Evolutionary conservation across 2,888 invertebrate species (phyloP).

Genomic region (Nomada fucata): DNA sequence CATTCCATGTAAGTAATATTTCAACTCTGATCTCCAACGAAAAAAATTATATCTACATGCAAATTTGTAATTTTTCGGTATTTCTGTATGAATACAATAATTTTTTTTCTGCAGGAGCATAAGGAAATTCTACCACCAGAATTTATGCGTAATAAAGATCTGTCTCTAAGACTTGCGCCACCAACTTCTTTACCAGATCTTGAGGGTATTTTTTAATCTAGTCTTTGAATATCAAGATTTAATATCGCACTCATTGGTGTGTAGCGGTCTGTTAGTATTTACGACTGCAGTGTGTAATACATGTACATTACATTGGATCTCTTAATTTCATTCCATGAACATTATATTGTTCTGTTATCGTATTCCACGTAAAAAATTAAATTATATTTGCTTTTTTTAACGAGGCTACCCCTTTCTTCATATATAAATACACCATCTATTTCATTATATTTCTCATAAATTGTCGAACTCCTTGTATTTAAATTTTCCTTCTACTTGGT

Average conservation of each 20-base stretch:
- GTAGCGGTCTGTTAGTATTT: conserved; percentile 42
- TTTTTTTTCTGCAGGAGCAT: conserved; percentile 73
- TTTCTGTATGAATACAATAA: conserved; percentile 6
- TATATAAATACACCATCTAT: conserved; percentile 1
- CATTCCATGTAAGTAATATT: conserved; percentile 71
- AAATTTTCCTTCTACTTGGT: conserved; percentile 15
- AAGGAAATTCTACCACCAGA: conserved; percentile 78
- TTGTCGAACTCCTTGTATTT: conserved; percentile 15
- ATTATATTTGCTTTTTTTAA: conserved; percentile 34
- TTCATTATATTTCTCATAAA: conserved; percentile 29
- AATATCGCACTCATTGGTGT: conserved; percentile 35
- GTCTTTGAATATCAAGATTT: conserved; percentile 68
- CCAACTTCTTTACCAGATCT: conserved; percentile 81
- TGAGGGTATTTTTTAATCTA: conserved; percentile 83
- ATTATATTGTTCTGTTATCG: conserved; percentile 37
- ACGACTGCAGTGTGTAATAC: conserved; percentile 36
- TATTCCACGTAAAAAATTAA: conserved; percentile 36
- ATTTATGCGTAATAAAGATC: conserved; percentile 79
- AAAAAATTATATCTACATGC: neutral
- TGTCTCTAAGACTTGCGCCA: conserved; percentile 80
- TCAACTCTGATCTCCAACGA: conserved; percentile 10
- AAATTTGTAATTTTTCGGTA: neutral
- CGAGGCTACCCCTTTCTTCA: conserved; percentile 27
- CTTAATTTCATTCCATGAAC: conserved; percentile 47
- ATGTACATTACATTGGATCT: conserved; percentile 52